Percentiles rank a stretch among this genome's conserved stretches.
These are phyloP conservation scores for Cephus cinctus DNA, from an alignment of 1,140 invertebrate species.

Conservation along the genomic window DNA sequence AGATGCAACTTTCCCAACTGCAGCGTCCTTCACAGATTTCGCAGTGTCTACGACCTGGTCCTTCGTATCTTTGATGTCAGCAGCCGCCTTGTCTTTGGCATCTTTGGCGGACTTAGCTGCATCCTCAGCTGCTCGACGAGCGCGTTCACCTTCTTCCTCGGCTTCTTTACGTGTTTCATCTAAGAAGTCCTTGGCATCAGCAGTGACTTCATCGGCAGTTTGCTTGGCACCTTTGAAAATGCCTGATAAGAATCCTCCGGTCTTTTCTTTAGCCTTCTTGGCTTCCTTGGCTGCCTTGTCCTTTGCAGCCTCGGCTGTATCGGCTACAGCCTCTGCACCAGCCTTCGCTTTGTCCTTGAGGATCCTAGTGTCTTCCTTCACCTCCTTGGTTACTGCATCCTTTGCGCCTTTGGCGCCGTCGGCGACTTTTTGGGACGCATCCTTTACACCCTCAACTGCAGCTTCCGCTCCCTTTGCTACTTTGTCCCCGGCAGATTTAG, in stretches of 20 bases:
- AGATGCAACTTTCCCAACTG: background rate
- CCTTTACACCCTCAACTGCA: background rate
- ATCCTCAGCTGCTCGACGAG: constrained; percentile 1
- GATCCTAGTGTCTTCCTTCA: constrained; percentile 2
- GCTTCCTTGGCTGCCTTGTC: constrained; percentile 1
- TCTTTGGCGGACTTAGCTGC: background rate
- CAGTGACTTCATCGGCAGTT: constrained; percentile 2
- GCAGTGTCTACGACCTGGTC: background rate
- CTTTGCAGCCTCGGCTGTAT: constrained; percentile 6
- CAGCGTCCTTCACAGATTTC: background rate
- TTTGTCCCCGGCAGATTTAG: background rate
- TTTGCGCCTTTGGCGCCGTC: constrained; percentile 1
- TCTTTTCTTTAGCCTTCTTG: constrained; percentile 17
- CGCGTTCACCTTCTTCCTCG: constrained; percentile 3
- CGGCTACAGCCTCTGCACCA: constrained; percentile 20
- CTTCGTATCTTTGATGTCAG: background rate
- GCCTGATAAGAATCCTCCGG: constrained; percentile 19
- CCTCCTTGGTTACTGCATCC: constrained; percentile 5
- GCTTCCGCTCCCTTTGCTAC: background rate
- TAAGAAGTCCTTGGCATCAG: constrained; percentile 1
- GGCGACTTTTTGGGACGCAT: background rate
- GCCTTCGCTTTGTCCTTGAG: constrained; percentile 33
- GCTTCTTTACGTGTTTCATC: constrained; percentile 1
- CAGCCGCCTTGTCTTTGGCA: background rate
- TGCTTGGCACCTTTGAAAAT: constrained; percentile 12